These are phyloP conservation scores for Campylomormyrus tamandua DNA, from an alignment of 2,113 vertebrate species.

Conservation along the genomic window DNA sequence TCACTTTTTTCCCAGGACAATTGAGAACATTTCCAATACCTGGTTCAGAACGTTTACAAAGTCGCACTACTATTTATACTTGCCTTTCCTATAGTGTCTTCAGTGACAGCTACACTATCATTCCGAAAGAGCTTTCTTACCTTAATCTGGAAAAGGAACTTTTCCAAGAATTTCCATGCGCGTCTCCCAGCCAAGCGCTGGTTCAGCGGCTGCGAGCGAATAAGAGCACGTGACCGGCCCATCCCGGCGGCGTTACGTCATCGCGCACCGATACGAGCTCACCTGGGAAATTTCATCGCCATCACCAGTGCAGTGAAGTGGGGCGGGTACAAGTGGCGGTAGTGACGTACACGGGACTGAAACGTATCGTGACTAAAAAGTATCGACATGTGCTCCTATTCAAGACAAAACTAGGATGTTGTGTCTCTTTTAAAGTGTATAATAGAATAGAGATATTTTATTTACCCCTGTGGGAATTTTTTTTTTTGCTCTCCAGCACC, in stretches of 20 bases:
- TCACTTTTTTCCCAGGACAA: neutral
- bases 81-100: neutral
- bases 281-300: neutral
- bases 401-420: neutral
- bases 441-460: neutral
- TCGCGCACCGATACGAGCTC: neutral
- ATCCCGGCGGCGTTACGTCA: slow-evolving; percentile 21
- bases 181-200: neutral
- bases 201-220: neutral
- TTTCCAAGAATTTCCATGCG: neutral
- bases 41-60: neutral
- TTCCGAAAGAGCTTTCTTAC: neutral
- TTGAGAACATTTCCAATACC: neutral
- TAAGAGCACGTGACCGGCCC: slow-evolving; percentile 13
- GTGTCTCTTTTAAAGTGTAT: neutral
- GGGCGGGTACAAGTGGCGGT: neutral
- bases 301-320: neutral
- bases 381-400: neutral
- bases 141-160: neutral
- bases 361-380: neutral
- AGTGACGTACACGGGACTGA: neutral
- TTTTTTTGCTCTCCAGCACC: neutral
- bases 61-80: neutral
- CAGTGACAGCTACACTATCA: neutral
- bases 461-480: neutral